Base-by-base conservation (phyloP, 2,797 vertebrate species). In the Pantherophis alleghaniensis region DNA sequence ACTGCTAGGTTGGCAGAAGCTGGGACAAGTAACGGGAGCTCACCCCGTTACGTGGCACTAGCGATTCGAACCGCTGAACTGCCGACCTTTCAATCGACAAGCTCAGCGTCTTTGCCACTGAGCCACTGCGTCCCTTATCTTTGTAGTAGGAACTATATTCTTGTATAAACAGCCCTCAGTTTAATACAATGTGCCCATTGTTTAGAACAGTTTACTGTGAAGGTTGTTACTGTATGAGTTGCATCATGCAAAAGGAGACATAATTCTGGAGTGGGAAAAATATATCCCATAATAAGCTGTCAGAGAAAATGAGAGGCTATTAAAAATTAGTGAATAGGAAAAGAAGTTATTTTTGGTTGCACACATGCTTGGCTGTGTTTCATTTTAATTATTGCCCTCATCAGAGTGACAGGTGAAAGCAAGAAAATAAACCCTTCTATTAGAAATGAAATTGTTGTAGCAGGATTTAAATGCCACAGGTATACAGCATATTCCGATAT, bases 351-450 rank as follows among this genome's bases (percentile, higher is more conserved):
- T 95, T 96, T 95, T 93, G 94, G 87, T 61, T 86, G 47, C 91
- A 66, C 5, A 20, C n/a, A 93, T 22, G 47, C 20, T 94, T 94
- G 56, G 89, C 66, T 90, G 26, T 63, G 91, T 51, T 26, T 24
- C 55, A 66, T 79, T 92, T 89, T n/a, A 95, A 93, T 95, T 66
- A 93, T 96, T 95, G 89, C 57, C 32, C 86, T 95, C 83, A 93
- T 94, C 89, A 94, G 91, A 32, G 86, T 94, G 93, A 89, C 92
- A 94, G 91, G 56, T 91, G 89, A 95, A 94, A 91, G 28, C 92
- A 95, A 66, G 51, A 66, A 93, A 96, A 94, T 94, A 88, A 92
- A 87, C 12, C 89, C 61, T 92, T 86, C 94, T 89, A 91, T 93
- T 94, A 94, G 79, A 94, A 94, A 88, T 94, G 0, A 91, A 95